Base-by-base conservation (phyloP, 2,113 vertebrate species). In the Lepisosteus oculatus region DNA sequence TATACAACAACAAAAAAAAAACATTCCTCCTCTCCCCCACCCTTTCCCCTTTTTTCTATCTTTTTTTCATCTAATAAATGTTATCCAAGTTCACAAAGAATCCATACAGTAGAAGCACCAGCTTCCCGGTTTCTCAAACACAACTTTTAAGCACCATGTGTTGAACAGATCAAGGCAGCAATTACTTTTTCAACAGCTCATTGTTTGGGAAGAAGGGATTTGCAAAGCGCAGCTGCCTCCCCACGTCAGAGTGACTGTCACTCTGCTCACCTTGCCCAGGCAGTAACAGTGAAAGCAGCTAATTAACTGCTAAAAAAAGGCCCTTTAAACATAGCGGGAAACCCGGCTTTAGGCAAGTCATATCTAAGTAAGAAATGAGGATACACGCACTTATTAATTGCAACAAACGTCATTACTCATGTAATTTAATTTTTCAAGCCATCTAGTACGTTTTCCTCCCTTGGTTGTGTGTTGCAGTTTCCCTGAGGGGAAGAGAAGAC, bases 171-270 rank as follows among this genome's bases (percentile, higher is more conserved):
- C 77, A 77, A 78, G 73, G 55, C 65, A 66, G 15, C 69, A 76
- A 72, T 74, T 77, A 72, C 68, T 77, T 78, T 77, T 66, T 75
- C 73, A 76, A 71, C 71, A 74, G 72, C 74, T 70, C 74, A 61
- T 68, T 74, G 72, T 70, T 70, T 77, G 68, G 45, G 64, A 55
- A 56, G 42, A 43, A 14, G 74, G 73, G 55, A 70, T 64, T 69
- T 62, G 64, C 42, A 61, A 17, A 73, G 67, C 14, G 45, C 17
- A 74, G 71, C 69, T 77, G 70, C 72, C 51, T 43, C 11, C 9
- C 12, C 42, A 15, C 29, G 17, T 61, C 41, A 45, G 55, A 13
- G 55, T 17, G 9, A 43, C 11, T 15, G 51, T 13, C 67, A 43
- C 29, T 14, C 55, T 4, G 47, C 6, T 14, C 51, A 13, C 65